Evolutionary conservation across 2,888 invertebrate genomes (phyloP), one percentile per base, ranked within the genome.

Genomic region (Euplagia quadripunctaria): DNA sequence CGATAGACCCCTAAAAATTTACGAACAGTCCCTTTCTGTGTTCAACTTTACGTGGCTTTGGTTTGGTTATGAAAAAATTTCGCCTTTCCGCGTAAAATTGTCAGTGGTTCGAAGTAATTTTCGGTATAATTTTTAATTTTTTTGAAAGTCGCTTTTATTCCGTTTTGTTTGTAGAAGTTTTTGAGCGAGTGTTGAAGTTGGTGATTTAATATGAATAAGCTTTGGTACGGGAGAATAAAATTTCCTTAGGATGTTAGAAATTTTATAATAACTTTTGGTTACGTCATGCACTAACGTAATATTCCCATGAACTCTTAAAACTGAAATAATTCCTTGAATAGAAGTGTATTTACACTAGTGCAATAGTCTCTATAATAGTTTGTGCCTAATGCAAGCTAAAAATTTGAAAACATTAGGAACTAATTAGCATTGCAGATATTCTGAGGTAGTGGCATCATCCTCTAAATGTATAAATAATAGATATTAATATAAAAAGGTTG

Each of bases 21-120:
- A 88, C 88, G 84, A 76, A 85, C 82, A 79, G 79, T 80, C 86
- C 88, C 86, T 87, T 89, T 87, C 86, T 85, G 81, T 82, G 82
- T 82, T 83, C 83, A 87, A 86, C 81, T 89, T 91, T 90, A 89
- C 87, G 80, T 77, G 75, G 85, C 81, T 82, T 85, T 20, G 84
- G 88, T 88, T 86, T 84, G 87, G 86, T 86, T 89, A 89, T 87
- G 87, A 88, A 88, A 85, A 87, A 86, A 84, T 83, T 82, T 84
- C 83, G 84, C 78, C 82, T 81, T 70, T 66, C 72, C 76, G 77
- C 80, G 79, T 46, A 78, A 84, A 87, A 87, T 83, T 87, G 84
- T 86, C 86, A 86, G 84, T 84, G 75, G 85, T 75, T 77, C 73
- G 79, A 77, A 84, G 82, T 86, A 84, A 85, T 87, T 84, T 85